Conservation (phyloP, 2,113 vertebrate genomes). For the Myrmophylax atrothorax region DNA sequence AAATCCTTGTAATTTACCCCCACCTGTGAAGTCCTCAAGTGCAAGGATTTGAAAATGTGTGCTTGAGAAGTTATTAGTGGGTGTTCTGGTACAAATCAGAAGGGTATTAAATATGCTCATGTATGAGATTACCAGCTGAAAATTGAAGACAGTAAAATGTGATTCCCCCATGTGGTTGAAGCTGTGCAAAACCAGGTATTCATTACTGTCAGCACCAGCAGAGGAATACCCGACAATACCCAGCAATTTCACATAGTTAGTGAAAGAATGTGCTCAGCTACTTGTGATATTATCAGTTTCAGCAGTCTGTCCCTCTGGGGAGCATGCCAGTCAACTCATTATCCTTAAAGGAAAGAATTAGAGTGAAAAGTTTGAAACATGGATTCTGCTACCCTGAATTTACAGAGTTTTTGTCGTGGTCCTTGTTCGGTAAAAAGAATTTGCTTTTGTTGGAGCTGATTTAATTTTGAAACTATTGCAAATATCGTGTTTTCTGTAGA, state of each 20-base stretch:
- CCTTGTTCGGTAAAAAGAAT: background rate
- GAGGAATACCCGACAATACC: constrained; percentile 5
- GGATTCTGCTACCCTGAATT: background rate
- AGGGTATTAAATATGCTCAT: background rate
- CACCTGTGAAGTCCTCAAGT: background rate
- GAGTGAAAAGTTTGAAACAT: background rate
- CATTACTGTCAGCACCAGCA: constrained; percentile 37
- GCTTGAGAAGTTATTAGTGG: constrained; percentile 19
- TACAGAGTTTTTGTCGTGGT: background rate
- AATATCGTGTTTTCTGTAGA: background rate
- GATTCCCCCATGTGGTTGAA: constrained; percentile 27
- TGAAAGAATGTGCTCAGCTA: constrained; percentile 9
- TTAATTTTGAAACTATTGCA: background rate
- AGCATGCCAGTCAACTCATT: constrained; percentile 34
- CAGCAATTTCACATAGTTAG: constrained; percentile 21
- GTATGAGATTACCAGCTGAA: constrained; percentile 46
- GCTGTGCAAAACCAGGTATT: constrained; percentile 33
- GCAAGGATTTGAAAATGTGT: background rate
- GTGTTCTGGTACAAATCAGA: constrained; percentile 44
- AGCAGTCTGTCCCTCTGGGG: background rate
- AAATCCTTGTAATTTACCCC: constrained; percentile 19
- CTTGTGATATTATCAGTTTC: background rate
- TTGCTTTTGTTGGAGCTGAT: fast-evolving
- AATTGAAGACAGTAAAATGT: constrained; percentile 29
- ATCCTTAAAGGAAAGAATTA: background rate